Evolutionary conservation across 1,140 invertebrate genomes (phyloP).

Genomic region (Hydropsyche tenuis): DNA sequence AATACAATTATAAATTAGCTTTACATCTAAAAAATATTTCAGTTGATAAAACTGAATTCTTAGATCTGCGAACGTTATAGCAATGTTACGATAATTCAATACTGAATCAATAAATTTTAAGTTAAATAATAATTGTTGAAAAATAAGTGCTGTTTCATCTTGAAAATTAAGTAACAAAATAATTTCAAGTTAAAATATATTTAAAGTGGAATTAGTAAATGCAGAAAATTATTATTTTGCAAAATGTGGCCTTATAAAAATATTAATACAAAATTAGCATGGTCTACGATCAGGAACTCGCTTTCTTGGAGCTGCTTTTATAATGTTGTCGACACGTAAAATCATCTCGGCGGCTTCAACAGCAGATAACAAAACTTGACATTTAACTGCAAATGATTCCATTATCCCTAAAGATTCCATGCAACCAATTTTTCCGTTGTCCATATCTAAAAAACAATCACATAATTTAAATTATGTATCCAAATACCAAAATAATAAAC

Average conservation of each 20-base stretch:
- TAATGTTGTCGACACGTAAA: conserved; percentile 96
- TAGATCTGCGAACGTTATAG: too few relatives aligned
- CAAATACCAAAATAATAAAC: background rate
- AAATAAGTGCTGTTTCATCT: too few relatives aligned
- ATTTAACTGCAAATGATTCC: conserved; percentile 96
- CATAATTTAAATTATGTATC: too few relatives aligned
- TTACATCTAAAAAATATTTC: too few relatives aligned
- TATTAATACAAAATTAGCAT: conserved; percentile 67
- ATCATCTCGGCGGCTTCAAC: conserved; percentile 99
- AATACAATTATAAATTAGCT: too few relatives aligned
- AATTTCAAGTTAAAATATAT: too few relatives aligned
- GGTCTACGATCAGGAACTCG: conserved; percentile 86
- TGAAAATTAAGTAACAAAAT: too few relatives aligned
- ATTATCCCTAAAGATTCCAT: conserved; percentile 92
- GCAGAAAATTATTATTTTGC: background rate
- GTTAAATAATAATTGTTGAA: too few relatives aligned
- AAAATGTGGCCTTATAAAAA: conserved; percentile 10
- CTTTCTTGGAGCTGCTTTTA: conserved; percentile 92
- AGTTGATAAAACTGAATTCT: too few relatives aligned
- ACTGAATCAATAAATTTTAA: too few relatives aligned
- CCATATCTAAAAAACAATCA: conserved; percentile 76
- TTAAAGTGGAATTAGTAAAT: conserved; percentile 4
- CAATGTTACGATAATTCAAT: too few relatives aligned
- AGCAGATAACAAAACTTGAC: conserved; percentile 93
- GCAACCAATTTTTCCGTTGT: conserved; percentile 81